Evolutionary conservation across 2,113 vertebrate species (phyloP).

Genomic region (Gallinago paraguaiae): DNA sequence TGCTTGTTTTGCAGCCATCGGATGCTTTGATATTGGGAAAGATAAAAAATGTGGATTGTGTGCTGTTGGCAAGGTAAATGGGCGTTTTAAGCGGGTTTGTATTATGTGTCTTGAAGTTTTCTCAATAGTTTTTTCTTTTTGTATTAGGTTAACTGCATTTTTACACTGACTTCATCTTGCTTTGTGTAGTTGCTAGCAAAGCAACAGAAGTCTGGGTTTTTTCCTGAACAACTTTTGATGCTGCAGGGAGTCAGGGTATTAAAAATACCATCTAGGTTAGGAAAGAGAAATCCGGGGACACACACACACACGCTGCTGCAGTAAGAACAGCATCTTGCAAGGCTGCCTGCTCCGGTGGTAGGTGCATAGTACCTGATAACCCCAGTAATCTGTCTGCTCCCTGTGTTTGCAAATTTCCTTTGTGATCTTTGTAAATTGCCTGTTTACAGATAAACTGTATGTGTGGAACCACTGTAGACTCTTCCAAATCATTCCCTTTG

Average conservation of each 20-base stretch:
- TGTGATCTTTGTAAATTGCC: background rate
- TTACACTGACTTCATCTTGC: background rate
- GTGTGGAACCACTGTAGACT: background rate
- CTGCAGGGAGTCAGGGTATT: background rate
- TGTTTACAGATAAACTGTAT: background rate
- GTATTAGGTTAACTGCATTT: background rate
- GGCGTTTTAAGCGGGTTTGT: background rate
- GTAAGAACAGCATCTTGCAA: background rate
- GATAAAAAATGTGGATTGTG: constrained; percentile 95
- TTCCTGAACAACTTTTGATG: background rate
- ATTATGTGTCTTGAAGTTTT: background rate
- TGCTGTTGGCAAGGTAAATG: constrained; percentile 91
- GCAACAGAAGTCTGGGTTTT: background rate
- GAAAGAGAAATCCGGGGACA: background rate
- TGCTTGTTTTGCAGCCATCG: constrained; percentile 82
- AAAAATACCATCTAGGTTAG: background rate
- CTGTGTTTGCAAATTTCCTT: background rate
- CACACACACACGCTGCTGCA: background rate
- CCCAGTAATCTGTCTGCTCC: background rate
- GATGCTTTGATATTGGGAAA: constrained; percentile 94
- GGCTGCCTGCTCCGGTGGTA: background rate
- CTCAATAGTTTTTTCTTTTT: background rate
- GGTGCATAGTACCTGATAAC: background rate
- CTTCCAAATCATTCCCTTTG: background rate
- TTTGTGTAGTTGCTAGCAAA: background rate